Evolutionary conservation across 2,113 vertebrate species (phyloP).

Genomic region (Lepisosteus oculatus): DNA sequence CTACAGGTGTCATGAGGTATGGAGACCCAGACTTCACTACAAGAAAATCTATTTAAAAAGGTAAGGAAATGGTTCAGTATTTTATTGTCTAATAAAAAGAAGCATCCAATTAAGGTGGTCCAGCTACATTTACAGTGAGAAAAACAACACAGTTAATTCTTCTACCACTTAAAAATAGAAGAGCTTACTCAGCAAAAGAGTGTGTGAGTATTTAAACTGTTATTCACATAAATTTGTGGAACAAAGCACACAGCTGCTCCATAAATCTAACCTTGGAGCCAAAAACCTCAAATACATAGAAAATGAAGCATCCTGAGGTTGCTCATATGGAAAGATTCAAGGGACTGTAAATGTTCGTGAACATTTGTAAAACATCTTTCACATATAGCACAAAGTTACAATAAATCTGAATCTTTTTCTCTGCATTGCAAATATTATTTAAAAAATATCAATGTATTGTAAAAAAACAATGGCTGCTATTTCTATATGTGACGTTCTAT

Average conservation of each 20-base stretch:
- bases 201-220: conserved; percentile 37
- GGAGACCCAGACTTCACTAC: too few species aligned
- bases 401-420: too few species aligned
- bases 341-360: neutral
- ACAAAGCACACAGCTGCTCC: conserved; percentile 53
- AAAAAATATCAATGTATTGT: too few species aligned
- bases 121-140: neutral
- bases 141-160: conserved; percentile 33
- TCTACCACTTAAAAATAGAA: conserved; percentile 52
- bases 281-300: conserved; percentile 57
- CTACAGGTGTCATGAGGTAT: too few species aligned
- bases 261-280: conserved; percentile 44
- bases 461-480: too few species aligned
- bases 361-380: neutral
- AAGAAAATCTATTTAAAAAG: too few species aligned
- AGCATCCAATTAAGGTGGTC: neutral
- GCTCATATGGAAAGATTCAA: conserved; percentile 29
- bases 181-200: conserved; percentile 51
- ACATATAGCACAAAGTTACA: too few species aligned
- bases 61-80: too few species aligned
- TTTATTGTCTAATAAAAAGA: too few species aligned
- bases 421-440: too few species aligned
- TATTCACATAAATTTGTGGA: conserved; percentile 40
- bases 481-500: too few species aligned
- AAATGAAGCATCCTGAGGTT: conserved; percentile 44